phyloP scores from a whole-genome alignment of 2,797 vertebrate genomes.

The Pteropus rufus region DNA sequence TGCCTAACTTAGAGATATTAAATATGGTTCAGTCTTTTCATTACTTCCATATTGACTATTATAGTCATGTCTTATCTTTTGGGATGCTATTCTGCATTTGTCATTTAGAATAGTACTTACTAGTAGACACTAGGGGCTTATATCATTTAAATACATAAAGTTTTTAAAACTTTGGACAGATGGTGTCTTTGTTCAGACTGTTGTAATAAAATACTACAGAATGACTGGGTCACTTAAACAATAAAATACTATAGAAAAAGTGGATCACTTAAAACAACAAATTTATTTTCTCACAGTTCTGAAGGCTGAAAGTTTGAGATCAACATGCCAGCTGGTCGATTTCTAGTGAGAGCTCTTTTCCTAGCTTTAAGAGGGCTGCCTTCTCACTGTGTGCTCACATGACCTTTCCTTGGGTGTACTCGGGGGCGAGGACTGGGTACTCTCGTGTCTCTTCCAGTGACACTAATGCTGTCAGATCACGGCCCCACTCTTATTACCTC shows the following conservation, averaged over 20 bases:
- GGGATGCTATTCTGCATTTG: neutral
- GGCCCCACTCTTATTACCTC: neutral
- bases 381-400: neutral
- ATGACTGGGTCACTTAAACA: neutral
- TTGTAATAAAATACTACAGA: neutral
- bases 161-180: neutral
- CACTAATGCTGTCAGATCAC: neutral
- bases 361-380: neutral
- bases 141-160: conserved; percentile 1
- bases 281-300: neutral
- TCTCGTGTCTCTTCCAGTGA: neutral
- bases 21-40: neutral
- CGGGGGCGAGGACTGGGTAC: too few relatives aligned
- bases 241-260: neutral
- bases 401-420: neutral
- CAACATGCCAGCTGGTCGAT: neutral
- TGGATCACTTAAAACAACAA: neutral
- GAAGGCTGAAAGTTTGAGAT: neutral
- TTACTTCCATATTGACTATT: neutral
- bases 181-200: neutral
- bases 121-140: neutral
- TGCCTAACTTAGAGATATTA: neutral
- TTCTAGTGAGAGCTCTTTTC: neutral
- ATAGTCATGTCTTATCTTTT: neutral
- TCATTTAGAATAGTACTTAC: neutral